Percentiles rank a stretch among this genome's conserved stretches.
phyloP scores from a whole-genome alignment of 2,888 invertebrate species.

The Himalopsyche japonica region DNA sequence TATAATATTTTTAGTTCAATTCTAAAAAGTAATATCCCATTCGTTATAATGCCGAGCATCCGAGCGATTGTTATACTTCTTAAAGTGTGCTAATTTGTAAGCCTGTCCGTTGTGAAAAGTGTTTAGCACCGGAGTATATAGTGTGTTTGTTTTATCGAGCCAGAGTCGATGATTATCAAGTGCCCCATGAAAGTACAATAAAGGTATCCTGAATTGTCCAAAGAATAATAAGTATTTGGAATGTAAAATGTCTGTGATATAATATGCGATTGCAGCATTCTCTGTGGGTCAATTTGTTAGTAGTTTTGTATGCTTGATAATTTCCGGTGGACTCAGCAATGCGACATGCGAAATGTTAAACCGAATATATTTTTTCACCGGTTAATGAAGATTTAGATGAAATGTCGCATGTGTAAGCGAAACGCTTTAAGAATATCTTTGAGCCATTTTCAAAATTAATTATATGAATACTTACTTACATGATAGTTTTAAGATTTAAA shows the following conservation, averaged over 20 bases:
- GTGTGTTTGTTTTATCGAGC: conserved; percentile 49
- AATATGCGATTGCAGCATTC: conserved; percentile 57
- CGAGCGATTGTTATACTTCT: conserved; percentile 23
- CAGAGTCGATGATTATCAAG: conserved; percentile 52
- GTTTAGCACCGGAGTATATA: conserved; percentile 21
- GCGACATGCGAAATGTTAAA: conserved; percentile 16
- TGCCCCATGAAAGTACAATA: conserved; percentile 51
- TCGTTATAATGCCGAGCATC: conserved; percentile 16
- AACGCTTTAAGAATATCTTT: conserved; percentile 35
- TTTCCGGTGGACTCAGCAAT: conserved; percentile 49
- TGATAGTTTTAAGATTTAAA: conserved; percentile 40
- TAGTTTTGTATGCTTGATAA: conserved; percentile 51
- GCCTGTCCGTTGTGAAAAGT: conserved; percentile 28
- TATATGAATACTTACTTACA: conserved; percentile 28
- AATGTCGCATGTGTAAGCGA: conserved; percentile 29
- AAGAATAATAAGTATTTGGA: conserved; percentile 51
- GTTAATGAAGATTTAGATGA: conserved; percentile 26
- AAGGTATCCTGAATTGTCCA: conserved; percentile 57
- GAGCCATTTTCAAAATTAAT: conserved; percentile 40
- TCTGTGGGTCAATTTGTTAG: conserved; percentile 63
- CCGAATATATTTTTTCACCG: conserved; percentile 61
- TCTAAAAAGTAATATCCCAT: conserved; percentile 22
- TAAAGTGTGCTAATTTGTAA: conserved; percentile 20
- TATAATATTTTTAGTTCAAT: conserved; percentile 38
- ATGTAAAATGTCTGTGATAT: conserved; percentile 59